Percentiles rank a stretch among this genome's conserved stretches.
Conservation (phyloP, 2,113 vertebrate species). For the Rhynchopsitta pachyrhyncha region DNA sequence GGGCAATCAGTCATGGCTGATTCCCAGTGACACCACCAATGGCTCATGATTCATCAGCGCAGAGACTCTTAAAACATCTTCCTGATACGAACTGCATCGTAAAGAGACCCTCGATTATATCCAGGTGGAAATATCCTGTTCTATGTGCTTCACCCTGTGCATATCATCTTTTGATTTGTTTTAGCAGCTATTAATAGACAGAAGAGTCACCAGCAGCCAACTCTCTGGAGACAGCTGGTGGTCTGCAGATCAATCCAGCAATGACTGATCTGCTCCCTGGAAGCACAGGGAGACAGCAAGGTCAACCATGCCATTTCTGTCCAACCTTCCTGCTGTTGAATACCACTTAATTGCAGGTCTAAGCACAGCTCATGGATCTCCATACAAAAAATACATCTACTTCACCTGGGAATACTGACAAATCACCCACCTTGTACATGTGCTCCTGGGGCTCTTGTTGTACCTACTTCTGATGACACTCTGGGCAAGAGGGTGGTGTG, state of each 20-base stretch:
- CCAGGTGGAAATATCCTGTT: neutral
- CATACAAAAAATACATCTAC: neutral
- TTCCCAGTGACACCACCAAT: neutral
- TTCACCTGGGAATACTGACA: neutral
- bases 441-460: neutral
- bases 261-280: neutral
- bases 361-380: neutral
- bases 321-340: neutral
- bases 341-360: neutral
- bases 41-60: slow-evolving; percentile 46
- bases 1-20: slow-evolving; percentile 18
- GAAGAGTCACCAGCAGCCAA: neutral
- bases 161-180: neutral
- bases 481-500: neutral
- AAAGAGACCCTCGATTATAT: neutral
- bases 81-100: neutral
- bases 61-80: slow-evolving; percentile 13
- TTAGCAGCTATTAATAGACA: neutral
- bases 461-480: neutral
- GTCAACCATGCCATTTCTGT: neutral
- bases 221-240: neutral
- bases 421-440: neutral
- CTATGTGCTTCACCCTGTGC: neutral
- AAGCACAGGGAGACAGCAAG: neutral
- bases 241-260: neutral